Evolutionary conservation across 2,113 vertebrate genomes (phyloP), one percentile per base, ranked within the genome.

Genomic region (Copsychus sechellarum): DNA sequence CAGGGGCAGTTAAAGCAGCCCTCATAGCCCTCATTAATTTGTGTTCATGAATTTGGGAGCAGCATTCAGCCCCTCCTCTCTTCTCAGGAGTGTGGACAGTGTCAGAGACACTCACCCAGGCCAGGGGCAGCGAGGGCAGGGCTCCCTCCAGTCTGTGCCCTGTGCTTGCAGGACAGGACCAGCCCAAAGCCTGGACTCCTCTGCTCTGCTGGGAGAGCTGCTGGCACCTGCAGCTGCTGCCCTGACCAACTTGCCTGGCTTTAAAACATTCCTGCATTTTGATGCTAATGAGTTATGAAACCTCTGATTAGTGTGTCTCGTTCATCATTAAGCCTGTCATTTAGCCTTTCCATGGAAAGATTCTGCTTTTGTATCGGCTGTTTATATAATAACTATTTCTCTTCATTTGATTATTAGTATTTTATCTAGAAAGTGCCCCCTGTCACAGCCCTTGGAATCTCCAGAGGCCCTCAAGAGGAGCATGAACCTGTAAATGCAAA

Each of bases 231-330:
- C 18, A 19, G 5, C 79, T 6, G 51, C 64, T 40, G 11, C 13
- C 1, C 64, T 61, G 65, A 23, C 72, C 77, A 2, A 11, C 60
- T 40, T 3, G 5, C 36, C 60, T 33, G n/a, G 12, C 65, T 53
- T 33, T 34, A 51, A 51, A 92, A 26, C 31, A 1, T 11, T 40
- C 57, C 17, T 18, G 58, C 34, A 7, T 40, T 88, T 70, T 54
- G 81, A 93, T 73, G 81, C 38, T 94, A 80, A 94, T 93, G 85
- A 92, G 50, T 88, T 80, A 80, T 47, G 79, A 91, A 91, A 61
- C 65, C 85, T 62, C 79, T 86, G 88, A 93, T 95, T 93, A 95
- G 62, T 61, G 42, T 47, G 14, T 33, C 81, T 83, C 42, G 14
- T 51, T 93, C 85, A 34, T 73, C 93, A 62, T 73, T 66, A 79